phyloP scores from a whole-genome alignment of 2,797 vertebrate species.

The Amazonetta brasiliensis region DNA sequence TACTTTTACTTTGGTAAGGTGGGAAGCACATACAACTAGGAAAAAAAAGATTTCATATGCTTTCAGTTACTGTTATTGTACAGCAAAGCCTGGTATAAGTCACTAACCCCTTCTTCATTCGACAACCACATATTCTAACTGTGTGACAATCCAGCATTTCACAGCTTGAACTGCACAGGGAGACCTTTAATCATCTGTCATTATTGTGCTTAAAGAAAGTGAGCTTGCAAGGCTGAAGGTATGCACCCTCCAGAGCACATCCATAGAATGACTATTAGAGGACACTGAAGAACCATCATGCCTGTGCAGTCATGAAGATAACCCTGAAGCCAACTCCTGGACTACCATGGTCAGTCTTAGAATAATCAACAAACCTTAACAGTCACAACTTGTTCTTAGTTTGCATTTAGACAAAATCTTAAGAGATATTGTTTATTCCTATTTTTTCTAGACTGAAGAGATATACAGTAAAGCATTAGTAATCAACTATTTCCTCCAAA shows the following conservation, averaged over 20 bases:
- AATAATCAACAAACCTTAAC: background rate
- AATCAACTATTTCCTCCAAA: background rate
- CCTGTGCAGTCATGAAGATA: background rate
- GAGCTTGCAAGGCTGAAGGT: background rate
- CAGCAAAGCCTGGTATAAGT: background rate
- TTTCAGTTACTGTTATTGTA: background rate
- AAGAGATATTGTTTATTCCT: background rate
- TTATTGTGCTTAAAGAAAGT: no score
- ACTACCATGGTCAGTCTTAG: background rate
- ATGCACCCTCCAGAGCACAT: background rate
- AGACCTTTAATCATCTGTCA: background rate
- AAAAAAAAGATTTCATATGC: fast-evolving
- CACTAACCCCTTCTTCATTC: background rate
- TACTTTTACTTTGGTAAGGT: background rate
- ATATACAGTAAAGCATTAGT: background rate
- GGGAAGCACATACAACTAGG: background rate
- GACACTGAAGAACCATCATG: background rate
- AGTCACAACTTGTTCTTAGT: background rate
- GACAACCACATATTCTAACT: background rate
- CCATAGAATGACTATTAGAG: background rate
- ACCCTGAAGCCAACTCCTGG: background rate
- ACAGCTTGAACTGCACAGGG: background rate
- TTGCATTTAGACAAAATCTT: background rate
- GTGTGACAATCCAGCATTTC: background rate
- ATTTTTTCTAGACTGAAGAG: background rate